phyloP scores from a whole-genome alignment of 2,797 vertebrate genomes.

The Crenichthys baileyi region DNA sequence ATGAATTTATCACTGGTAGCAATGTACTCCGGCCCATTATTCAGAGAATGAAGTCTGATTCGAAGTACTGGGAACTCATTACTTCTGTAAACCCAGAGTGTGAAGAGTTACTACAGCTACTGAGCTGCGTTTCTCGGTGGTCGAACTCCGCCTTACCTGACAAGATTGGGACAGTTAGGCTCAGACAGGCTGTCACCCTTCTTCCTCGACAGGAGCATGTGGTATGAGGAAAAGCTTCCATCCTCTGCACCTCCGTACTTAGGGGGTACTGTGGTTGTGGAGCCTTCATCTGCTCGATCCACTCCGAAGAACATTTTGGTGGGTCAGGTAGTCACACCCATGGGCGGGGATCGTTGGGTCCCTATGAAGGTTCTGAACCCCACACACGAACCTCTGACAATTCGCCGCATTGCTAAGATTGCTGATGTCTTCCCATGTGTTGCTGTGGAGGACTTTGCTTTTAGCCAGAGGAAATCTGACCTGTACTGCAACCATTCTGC shows the following conservation, averaged over 20 bases:
- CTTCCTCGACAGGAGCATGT: slow-evolving; percentile 14
- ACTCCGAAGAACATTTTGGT: slow-evolving; percentile 19
- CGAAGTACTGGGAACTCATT: slow-evolving; percentile 26
- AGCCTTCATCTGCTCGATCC: slow-evolving; percentile 8
- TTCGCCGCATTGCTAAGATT: slow-evolving; percentile 12
- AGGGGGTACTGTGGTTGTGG: slow-evolving; percentile 44
- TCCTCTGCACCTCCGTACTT: background rate
- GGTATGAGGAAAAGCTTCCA: slow-evolving; percentile 28
- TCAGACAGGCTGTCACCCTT: slow-evolving; percentile 16
- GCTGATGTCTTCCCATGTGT: slow-evolving; percentile 39
- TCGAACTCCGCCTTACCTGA: slow-evolving; percentile 1
- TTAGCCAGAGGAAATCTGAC: background rate
- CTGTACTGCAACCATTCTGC: background rate
- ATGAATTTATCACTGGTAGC: slow-evolving; percentile 32
- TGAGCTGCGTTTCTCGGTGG: slow-evolving; percentile 13
- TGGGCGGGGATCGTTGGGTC: slow-evolving; percentile 41
- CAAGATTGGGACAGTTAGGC: slow-evolving; percentile 25
- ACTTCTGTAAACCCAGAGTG: background rate
- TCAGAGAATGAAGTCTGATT: slow-evolving; percentile 19
- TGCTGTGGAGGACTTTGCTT: slow-evolving; percentile 27
- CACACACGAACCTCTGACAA: background rate
- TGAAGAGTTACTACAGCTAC: slow-evolving; percentile 34
- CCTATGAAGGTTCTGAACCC: slow-evolving; percentile 20
- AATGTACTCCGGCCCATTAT: slow-evolving; percentile 39
- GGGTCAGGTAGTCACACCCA: slow-evolving; percentile 4